Percentiles rank a stretch among this genome's conserved stretches.
phyloP scores from a whole-genome alignment of 2,888 invertebrate genomes.

The Torymus auratus region DNA sequence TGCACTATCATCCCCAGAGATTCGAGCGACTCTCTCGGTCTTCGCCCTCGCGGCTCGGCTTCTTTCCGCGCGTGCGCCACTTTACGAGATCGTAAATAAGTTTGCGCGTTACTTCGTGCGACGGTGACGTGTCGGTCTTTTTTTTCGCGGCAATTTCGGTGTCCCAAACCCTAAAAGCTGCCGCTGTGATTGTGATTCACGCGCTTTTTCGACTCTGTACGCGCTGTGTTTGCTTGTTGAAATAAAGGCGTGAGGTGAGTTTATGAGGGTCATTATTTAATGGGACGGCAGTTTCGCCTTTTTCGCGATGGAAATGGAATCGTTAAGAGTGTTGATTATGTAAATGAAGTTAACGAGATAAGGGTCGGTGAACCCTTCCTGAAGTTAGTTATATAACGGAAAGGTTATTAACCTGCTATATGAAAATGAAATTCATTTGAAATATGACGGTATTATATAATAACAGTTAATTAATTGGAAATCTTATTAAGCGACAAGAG shows the following conservation, averaged over 20 bases:
- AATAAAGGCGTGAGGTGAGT: neutral
- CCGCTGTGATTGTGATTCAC: conserved; percentile 28
- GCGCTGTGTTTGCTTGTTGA: too few relatives aligned
- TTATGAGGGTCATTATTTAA: neutral
- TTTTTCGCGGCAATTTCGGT: neutral
- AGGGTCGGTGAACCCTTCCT: too few relatives aligned
- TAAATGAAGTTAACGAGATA: too few relatives aligned
- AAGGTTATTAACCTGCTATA: too few relatives aligned
- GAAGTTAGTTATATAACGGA: too few relatives aligned
- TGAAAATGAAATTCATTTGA: too few relatives aligned
- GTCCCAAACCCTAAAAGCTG: too few relatives aligned
- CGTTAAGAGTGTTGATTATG: too few relatives aligned
- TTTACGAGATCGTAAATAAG: conserved; percentile 69
- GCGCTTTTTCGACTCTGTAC: neutral
- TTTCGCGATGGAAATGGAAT: too few relatives aligned
- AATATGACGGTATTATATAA: too few relatives aligned
- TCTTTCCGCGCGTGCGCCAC: neutral
- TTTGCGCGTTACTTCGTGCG: conserved; percentile 6
- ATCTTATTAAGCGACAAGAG: too few relatives aligned
- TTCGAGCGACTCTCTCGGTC: conserved; percentile 12
- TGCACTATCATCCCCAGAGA: conserved; percentile 38
- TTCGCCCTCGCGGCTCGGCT: conserved; percentile 14
- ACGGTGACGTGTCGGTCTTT: neutral
- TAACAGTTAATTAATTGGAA: too few relatives aligned
- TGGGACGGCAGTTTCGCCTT: neutral